These are phyloP conservation scores for Procavia capensis DNA, from an alignment of 2,113 vertebrate species.

Conservation along the genomic window DNA sequence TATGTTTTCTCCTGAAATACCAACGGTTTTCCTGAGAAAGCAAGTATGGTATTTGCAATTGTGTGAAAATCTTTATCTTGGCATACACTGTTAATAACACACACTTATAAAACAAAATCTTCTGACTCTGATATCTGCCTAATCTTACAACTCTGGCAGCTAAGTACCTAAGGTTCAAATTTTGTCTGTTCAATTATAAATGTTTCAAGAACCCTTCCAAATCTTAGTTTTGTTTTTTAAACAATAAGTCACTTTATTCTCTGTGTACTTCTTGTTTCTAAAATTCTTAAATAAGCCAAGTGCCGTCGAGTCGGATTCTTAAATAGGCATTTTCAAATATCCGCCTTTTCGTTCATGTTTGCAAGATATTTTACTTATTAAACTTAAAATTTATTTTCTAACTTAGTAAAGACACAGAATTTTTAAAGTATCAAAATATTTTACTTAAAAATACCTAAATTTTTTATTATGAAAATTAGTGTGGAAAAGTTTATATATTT, in stretches of 20 bases:
- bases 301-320: too few relatives aligned
- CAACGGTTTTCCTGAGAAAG: not conserved
- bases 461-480: slow-evolving; percentile 5
- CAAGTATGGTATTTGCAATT: not conserved
- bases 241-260: not conserved
- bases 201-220: not conserved
- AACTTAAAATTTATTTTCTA: slow-evolving; percentile 31
- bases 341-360: not conserved
- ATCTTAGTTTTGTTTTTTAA: not conserved
- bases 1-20: not conserved
- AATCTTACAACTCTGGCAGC: not conserved
- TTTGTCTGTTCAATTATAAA: not conserved
- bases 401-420: not conserved
- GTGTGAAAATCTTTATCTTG: not conserved
- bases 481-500: slow-evolving; percentile 39
- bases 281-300: not conserved
- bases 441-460: slow-evolving; percentile 25
- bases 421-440: slow-evolving; percentile 49
- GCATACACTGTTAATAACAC: not conserved
- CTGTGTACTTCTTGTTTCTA: not conserved
- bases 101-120: not conserved
- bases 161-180: not conserved
- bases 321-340: not conserved
- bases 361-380: not conserved
- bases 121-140: not conserved